Conservation (phyloP, 2,113 vertebrate species). For the Ifrita kowaldi region DNA sequence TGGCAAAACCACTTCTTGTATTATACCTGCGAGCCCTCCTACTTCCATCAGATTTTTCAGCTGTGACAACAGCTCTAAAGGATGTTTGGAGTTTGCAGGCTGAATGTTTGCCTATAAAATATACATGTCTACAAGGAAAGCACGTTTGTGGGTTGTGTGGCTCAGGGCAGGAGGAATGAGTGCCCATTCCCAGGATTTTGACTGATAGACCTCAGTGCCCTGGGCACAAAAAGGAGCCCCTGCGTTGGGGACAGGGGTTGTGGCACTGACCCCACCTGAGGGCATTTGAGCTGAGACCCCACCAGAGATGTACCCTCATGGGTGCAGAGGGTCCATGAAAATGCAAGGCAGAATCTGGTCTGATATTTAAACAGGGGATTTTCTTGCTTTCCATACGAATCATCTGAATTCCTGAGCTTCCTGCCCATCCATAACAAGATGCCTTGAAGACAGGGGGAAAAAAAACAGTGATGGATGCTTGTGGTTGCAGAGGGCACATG, state of each 20-base stretch:
- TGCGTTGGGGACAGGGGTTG: neutral
- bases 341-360: neutral
- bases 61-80: neutral
- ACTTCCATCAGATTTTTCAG: neutral
- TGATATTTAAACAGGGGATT: neutral
- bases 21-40: neutral
- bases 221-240: neutral
- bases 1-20: neutral
- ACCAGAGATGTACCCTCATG: accelerated
- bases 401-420: neutral
- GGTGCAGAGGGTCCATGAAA: neutral
- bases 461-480: neutral
- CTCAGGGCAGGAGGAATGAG: neutral
- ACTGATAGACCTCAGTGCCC: neutral
- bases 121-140: neutral
- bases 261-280: neutral
- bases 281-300: neutral
- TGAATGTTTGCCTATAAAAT: neutral
- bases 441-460: neutral
- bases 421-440: neutral
- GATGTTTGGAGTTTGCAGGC: neutral
- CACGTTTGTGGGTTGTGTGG: neutral
- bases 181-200: neutral
- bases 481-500: neutral
- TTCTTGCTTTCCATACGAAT: neutral